Conservation (phyloP, 2,888 invertebrate species). For the Pammene aurita region DNA sequence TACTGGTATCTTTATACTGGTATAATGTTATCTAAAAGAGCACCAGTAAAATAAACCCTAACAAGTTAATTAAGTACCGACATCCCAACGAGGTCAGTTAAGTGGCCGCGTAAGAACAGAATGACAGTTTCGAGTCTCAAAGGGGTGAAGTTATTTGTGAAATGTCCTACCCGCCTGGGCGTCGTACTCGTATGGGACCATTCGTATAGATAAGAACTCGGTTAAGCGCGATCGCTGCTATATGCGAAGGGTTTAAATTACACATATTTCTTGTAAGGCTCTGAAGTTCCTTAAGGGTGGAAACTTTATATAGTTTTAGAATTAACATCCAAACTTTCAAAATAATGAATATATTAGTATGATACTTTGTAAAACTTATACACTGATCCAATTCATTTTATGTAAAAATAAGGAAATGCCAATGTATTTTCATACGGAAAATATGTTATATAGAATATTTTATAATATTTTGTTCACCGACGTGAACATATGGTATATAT, state of each 20-base stretch:
- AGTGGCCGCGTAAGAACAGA: conserved; percentile 35
- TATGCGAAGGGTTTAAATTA: neutral
- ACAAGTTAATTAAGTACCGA: conserved; percentile 36
- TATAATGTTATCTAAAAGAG: conserved; percentile 24
- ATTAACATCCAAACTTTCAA: too few relatives aligned
- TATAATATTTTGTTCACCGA: too few relatives aligned
- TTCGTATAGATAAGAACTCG: conserved; percentile 32
- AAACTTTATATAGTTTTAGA: too few relatives aligned
- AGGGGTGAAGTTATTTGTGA: conserved; percentile 42
- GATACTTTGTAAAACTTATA: too few relatives aligned
- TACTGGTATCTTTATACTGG: neutral
- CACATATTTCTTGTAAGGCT: neutral
- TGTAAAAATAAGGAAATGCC: too few relatives aligned
- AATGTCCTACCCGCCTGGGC: conserved; percentile 35
- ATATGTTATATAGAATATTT: too few relatives aligned
- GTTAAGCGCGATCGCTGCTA: conserved; percentile 15
- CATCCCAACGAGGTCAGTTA: conserved; percentile 31
- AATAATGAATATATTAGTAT: too few relatives aligned
- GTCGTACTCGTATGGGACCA: conserved; percentile 29
- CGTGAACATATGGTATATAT: too few relatives aligned
- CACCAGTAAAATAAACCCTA: conserved; percentile 14
- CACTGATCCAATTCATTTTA: too few relatives aligned
- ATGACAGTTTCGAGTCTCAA: conserved; percentile 37
- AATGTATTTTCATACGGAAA: too few relatives aligned
- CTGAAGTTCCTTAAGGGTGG: neutral